Evolutionary conservation across 2,797 vertebrate genomes (phyloP).

Genomic region (Acanthurus tractus): DNA sequence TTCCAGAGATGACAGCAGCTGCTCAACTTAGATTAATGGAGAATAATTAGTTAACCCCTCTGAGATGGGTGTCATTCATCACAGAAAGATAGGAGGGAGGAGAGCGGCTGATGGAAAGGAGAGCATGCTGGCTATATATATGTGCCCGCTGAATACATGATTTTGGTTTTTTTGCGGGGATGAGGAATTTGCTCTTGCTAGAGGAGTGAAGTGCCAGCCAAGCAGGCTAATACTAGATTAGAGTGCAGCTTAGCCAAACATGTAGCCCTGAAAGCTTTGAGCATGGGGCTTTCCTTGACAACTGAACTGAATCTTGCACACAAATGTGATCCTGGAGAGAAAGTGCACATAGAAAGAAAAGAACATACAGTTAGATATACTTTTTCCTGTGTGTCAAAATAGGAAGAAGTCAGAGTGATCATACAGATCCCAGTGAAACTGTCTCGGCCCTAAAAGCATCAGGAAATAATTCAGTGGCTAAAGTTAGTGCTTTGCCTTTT

Average conservation of each 20-base stretch:
- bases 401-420: background rate
- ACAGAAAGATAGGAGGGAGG: slow-evolving; percentile 40
- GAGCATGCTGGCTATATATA: slow-evolving; percentile 41
- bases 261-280: slow-evolving; percentile 20
- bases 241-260: slow-evolving; percentile 27
- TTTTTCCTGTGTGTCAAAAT: background rate
- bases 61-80: slow-evolving; percentile 80
- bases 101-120: slow-evolving; percentile 32
- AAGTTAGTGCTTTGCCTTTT: background rate
- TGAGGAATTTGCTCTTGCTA: slow-evolving; percentile 42
- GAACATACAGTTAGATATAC: background rate
- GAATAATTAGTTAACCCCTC: slow-evolving; percentile 77
- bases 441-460: background rate
- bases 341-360: background rate
- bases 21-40: slow-evolving; percentile 78
- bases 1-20: slow-evolving; percentile 52
- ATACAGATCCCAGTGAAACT: background rate
- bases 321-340: background rate
- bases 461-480: background rate
- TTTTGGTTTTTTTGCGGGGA: slow-evolving; percentile 41
- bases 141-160: slow-evolving; percentile 61
- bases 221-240: slow-evolving; percentile 77
- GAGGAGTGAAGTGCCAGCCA: slow-evolving; percentile 58
- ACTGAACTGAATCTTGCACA: slow-evolving; percentile 1
- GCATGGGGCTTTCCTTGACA: slow-evolving; percentile 25